Conservation (phyloP, 2,113 vertebrate genomes). For the Sorex araneus region DNA sequence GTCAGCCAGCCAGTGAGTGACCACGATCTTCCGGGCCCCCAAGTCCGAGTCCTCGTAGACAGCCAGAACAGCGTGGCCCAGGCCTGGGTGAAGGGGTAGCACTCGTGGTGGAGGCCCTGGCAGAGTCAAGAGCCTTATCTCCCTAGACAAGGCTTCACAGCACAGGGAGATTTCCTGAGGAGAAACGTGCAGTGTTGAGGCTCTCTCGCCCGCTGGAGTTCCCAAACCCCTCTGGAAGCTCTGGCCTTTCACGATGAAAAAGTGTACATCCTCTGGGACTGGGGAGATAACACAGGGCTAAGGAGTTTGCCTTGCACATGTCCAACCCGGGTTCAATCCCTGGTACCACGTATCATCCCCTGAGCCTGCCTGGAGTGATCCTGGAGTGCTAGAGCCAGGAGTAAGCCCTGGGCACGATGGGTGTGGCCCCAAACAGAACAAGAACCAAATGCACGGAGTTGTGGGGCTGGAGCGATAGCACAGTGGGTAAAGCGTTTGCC, state of each 20-base stretch:
- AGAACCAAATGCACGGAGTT: background rate
- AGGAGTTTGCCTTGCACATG: too few relatives aligned
- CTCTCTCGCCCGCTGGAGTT: background rate
- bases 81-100: conserved; percentile 89
- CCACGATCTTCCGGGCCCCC: conserved; percentile 87
- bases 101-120: conserved; percentile 89
- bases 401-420: too few relatives aligned
- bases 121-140: conserved; percentile 87
- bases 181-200: background rate
- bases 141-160: conserved; percentile 89
- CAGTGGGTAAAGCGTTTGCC: too few relatives aligned
- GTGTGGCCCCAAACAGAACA: too few relatives aligned
- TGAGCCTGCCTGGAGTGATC: too few relatives aligned
- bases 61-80: conserved; percentile 88
- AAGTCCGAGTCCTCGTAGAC: conserved; percentile 88
- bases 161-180: conserved; percentile 91
- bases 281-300: too few relatives aligned
- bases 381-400: too few relatives aligned
- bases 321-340: too few relatives aligned
- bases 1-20: conserved; percentile 93
- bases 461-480: background rate
- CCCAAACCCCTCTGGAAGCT: conserved; percentile 1
- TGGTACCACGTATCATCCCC: too few relatives aligned
- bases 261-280: background rate
- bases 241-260: conserved; percentile 40